Conservation (phyloP, 2,113 vertebrate species). For the Rhabdornis inornatus region DNA sequence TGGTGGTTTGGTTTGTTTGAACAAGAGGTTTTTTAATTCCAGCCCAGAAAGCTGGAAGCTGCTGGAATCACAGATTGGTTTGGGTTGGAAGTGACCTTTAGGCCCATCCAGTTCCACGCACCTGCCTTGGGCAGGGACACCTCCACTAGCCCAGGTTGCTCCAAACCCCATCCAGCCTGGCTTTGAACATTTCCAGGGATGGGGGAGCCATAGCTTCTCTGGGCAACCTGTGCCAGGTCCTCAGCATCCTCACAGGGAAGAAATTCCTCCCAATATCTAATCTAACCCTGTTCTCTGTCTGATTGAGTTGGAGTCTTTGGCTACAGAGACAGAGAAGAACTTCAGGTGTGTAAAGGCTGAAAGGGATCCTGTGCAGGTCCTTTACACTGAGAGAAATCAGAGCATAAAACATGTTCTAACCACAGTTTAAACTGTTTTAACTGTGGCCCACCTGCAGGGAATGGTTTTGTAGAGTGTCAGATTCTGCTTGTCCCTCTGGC, state of each 20-base stretch:
- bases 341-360: not conserved
- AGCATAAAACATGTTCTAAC: not conserved
- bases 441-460: not conserved
- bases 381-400: not conserved
- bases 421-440: not conserved
- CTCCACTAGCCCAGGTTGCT: not conserved
- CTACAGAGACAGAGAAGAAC: not conserved
- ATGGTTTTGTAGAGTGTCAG: not conserved
- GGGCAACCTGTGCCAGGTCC: not conserved
- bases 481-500: not conserved
- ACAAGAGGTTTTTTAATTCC: not conserved
- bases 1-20: not conserved
- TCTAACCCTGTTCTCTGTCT: not conserved
- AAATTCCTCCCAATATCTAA: not conserved
- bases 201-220: not conserved
- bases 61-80: not conserved
- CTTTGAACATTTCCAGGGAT: not conserved
- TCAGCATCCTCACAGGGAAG: not conserved
- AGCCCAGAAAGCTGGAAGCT: not conserved
- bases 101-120: not conserved
- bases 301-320: not conserved
- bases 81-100: not conserved
- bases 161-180: not conserved
- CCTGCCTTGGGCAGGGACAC: not conserved
- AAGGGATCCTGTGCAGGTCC: not conserved